These are phyloP conservation scores for Mactra quadrangularis DNA, from an alignment of 1,140 invertebrate genomes.

Conservation along the genomic window DNA sequence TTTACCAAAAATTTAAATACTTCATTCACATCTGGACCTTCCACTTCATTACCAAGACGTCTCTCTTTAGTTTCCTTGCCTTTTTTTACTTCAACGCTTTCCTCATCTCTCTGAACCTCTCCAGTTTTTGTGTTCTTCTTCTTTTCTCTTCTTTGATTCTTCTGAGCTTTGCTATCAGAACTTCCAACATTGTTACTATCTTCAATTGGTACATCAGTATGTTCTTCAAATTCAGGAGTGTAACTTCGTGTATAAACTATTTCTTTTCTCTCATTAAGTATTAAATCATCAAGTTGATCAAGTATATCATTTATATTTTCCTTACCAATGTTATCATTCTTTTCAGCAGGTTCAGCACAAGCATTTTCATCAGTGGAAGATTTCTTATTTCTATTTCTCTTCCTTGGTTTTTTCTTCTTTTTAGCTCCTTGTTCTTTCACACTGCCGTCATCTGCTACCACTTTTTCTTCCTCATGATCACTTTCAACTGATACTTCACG, in stretches of 20 bases:
- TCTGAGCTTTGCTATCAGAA: not conserved
- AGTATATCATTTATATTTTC: not conserved
- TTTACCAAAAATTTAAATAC: slow-evolving; percentile 47
- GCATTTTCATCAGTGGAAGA: not conserved
- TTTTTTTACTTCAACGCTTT: not conserved
- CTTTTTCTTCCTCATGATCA: slow-evolving; percentile 5
- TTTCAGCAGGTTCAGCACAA: not conserved
- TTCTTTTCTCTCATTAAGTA: not conserved
- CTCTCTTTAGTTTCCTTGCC: not conserved
- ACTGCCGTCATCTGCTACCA: not conserved
- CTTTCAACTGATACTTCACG: no score
- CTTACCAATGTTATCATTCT: not conserved
- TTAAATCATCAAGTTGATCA: slow-evolving; percentile 1
- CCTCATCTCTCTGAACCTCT: not conserved
- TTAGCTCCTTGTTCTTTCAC: not conserved
- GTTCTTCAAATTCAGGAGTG: no score
- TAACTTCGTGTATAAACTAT: not conserved
- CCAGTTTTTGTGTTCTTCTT: not conserved
- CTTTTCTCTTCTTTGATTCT: not conserved
- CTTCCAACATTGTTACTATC: no score
- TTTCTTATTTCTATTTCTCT: slow-evolving; percentile 6
- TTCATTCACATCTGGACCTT: slow-evolving; percentile 28
- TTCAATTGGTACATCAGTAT: no score
- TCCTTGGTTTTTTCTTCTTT: slow-evolving; percentile 2
- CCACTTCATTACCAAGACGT: not conserved